Evolutionary conservation across 2,888 invertebrate genomes (phyloP), one percentile per base, ranked within the genome.

Genomic region (Saturnia japonica): DNA sequence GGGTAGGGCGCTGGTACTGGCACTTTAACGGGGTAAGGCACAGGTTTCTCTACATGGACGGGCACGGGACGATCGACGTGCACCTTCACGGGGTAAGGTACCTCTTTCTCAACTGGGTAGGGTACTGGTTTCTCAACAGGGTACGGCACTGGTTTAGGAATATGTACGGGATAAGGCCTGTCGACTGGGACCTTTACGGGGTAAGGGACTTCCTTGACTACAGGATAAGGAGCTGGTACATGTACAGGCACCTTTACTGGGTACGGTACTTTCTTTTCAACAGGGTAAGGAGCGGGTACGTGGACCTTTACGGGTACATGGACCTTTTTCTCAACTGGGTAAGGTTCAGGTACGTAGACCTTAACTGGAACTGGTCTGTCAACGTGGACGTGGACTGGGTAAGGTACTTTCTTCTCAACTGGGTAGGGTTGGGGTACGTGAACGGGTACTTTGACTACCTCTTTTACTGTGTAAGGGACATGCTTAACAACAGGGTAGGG

Each of bases 391-490:
- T 94, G 94, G 3, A 94, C 94, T 70, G 94, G 95, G 89, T 93
- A 93, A 51, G 95, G 95, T 47, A 95, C 88, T 75, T 94, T 94
- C 84, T 94, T 95, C 74, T 95, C 96, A 34, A 96, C 96, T 42
- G 96, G 96, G 91, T 96, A 96, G 68, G 96, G 96, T 73, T 95
- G 95, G 45, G 96, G 96, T 69, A 96, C 95, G 72, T 95, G 95
- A 14, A 95, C 94, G 73, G 95, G 95, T 75, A 95, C 93, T 87
- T 95, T 95, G 60, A 95, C 91, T 74, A 93, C 86, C 79, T 95
- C 95, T 82, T 96, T 96, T 60, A 96, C 96, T 74, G 96, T 94
- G 82, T 95, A 95, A 69, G 96, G 96, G 4, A 96, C 94, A 77
- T 95, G 95, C 75, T 95, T 95, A 71, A 95, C 95, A 0, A 96